Evolutionary conservation across 2,113 vertebrate genomes (phyloP).

Genomic region (Candoia aspera): DNA sequence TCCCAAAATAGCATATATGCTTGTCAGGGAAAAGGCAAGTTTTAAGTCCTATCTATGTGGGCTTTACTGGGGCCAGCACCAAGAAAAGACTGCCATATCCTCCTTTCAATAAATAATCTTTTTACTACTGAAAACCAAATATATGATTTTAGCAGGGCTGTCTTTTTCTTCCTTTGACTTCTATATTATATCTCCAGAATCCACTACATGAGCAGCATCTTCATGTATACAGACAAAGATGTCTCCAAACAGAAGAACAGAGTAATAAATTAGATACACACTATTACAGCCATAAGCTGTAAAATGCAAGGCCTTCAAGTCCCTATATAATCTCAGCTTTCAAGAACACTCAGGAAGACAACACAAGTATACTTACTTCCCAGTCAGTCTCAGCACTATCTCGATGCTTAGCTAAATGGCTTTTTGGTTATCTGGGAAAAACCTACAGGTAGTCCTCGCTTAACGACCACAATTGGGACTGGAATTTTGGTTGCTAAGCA

Average conservation of each 20-base stretch:
- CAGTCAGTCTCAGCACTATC: neutral
- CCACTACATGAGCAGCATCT: neutral
- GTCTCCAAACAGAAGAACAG: neutral
- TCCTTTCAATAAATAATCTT: neutral
- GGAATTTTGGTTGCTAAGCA: too few relatives aligned
- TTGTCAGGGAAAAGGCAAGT: neutral
- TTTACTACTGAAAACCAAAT: neutral
- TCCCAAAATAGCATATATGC: neutral
- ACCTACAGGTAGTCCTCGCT: neutral
- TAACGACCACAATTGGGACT: too few relatives aligned
- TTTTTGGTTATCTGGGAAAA: conserved; percentile 6
- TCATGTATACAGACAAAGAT: neutral
- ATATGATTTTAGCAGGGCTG: neutral
- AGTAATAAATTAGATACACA: neutral
- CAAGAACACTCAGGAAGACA: neutral
- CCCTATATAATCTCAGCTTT: neutral
- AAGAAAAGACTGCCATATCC: neutral
- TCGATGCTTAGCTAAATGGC: neutral
- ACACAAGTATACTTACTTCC: neutral
- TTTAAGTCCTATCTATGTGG: neutral
- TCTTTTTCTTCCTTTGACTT: neutral
- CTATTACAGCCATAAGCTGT: neutral
- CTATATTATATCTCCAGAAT: neutral
- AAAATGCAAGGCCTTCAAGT: too few relatives aligned
- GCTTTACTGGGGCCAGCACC: too few relatives aligned